phyloP scores from a whole-genome alignment of 2,113 vertebrate species.

The Epinephelus cyanopodus region DNA sequence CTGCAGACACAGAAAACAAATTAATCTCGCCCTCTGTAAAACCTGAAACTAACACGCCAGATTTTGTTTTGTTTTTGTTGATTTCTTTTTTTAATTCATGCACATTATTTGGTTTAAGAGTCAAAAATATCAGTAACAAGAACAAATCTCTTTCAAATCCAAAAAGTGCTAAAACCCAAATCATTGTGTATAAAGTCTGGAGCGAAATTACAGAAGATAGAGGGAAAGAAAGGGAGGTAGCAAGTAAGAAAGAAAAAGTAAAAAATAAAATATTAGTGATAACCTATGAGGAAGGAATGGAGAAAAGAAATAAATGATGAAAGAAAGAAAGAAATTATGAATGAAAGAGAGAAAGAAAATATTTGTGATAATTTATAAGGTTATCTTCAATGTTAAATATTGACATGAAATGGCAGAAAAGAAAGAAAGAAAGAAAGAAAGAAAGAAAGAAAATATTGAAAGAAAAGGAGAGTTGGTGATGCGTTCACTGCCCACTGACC shows the following conservation, averaged over 20 bases:
- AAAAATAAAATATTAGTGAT: not conserved
- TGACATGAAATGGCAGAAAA: not conserved
- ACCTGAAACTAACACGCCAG: too few species aligned
- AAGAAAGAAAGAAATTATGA: not conserved
- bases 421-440: not conserved
- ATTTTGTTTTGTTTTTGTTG: too few species aligned
- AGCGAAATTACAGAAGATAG: too few species aligned
- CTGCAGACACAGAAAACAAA: conserved; percentile 43
- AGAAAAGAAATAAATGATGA: not conserved
- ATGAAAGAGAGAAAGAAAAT: not conserved
- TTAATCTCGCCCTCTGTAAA: not conserved
- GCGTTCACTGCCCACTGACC: conserved; percentile 39
- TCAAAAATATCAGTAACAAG: too few species aligned
- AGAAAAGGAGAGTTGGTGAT: not conserved
- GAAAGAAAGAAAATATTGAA: not conserved
- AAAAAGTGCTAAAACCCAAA: too few species aligned
- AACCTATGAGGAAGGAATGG: not conserved
- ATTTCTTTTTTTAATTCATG: too few species aligned
- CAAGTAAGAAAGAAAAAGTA: not conserved
- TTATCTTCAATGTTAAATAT: too few species aligned
- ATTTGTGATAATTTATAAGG: not conserved
- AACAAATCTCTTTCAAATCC: too few species aligned
- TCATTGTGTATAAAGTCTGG: too few species aligned
- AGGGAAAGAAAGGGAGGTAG: not conserved
- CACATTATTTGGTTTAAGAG: too few species aligned